Conservation (phyloP, 2,113 vertebrate species). For the Ptilonorhynchus violaceus region DNA sequence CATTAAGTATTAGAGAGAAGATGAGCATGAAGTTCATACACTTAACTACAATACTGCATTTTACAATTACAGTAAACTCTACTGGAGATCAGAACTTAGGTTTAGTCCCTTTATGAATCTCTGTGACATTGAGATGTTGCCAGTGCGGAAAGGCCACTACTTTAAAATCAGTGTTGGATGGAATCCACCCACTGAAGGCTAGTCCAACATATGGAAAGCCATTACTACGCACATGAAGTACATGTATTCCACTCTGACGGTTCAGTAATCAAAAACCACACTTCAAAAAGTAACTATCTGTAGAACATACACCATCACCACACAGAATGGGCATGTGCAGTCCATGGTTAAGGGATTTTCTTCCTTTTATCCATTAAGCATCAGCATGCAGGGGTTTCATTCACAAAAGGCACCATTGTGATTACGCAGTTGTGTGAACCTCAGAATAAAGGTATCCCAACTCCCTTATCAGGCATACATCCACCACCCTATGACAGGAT, state of each 20-base stretch:
- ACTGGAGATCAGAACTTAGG: background rate
- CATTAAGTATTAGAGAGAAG: background rate
- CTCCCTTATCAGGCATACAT: background rate
- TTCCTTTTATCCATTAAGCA: background rate
- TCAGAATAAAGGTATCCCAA: background rate
- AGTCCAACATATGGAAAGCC: background rate
- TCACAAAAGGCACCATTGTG: background rate
- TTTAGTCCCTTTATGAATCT: background rate
- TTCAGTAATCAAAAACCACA: background rate
- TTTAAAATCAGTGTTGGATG: background rate
- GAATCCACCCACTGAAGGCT: background rate
- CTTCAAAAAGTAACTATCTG: background rate
- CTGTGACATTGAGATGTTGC: background rate
- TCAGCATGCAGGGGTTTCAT: background rate
- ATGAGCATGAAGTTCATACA: background rate
- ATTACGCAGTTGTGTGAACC: background rate
- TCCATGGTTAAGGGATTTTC: background rate
- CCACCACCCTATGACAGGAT: rapidly evolving
- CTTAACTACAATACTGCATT: background rate
- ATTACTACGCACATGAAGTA: background rate
- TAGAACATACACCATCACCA: background rate
- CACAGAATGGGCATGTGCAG: background rate
- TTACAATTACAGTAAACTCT: background rate
- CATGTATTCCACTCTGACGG: background rate
- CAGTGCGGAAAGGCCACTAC: background rate